Conservation (phyloP, 2,888 invertebrate genomes). For the Chrysolina haemoptera region DNA sequence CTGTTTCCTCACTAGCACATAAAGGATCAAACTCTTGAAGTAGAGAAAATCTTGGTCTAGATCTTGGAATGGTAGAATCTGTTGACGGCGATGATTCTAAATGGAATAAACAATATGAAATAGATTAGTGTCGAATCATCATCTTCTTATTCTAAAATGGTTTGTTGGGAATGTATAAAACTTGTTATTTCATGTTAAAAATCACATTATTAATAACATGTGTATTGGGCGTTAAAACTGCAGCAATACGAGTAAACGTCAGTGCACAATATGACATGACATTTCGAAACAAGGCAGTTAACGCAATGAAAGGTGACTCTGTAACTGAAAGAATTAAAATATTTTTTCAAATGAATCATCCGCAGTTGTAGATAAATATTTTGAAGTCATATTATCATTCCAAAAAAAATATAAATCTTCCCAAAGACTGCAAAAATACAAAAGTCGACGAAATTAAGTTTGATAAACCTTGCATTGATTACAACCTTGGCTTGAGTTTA, state of each 20-base stretch:
- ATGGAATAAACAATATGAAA: neutral
- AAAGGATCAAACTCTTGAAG: too few species aligned
- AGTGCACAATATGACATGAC: neutral
- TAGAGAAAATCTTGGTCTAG: too few species aligned
- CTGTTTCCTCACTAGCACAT: too few species aligned
- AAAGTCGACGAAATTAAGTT: neutral
- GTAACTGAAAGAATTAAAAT: neutral
- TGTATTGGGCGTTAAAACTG: slow-evolving; percentile 9
- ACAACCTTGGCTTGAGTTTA: slow-evolving; percentile 16
- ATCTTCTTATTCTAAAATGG: neutral
- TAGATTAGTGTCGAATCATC: neutral
- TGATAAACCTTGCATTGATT: neutral
- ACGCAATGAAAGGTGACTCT: neutral
- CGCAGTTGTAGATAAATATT: neutral
- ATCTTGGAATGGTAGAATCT: neutral
- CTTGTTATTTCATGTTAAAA: neutral
- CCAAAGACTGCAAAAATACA: neutral
- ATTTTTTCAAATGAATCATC: neutral
- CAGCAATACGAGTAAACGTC: slow-evolving; percentile 1
- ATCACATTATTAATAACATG: slow-evolving; percentile 4
- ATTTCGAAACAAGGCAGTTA: neutral
- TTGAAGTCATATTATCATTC: neutral
- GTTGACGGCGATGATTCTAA: neutral
- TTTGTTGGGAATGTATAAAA: neutral
- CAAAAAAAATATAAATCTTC: neutral